phyloP scores from a whole-genome alignment of 2,888 invertebrate species.

The Diadromus collaris region DNA sequence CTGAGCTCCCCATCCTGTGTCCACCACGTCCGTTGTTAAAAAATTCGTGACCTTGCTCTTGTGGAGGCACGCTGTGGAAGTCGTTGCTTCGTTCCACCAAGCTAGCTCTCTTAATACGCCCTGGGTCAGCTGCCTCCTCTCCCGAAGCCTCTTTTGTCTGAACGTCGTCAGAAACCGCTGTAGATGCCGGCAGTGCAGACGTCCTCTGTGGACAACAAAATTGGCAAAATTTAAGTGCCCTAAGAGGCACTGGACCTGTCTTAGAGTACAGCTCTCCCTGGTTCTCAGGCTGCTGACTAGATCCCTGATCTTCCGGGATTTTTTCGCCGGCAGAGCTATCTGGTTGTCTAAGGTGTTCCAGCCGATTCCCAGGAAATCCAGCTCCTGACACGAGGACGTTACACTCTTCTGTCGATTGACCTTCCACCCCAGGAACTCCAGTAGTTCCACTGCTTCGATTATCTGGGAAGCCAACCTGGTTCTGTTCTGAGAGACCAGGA shows the following conservation, averaged over 20 bases:
- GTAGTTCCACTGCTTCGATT: constrained; percentile 30
- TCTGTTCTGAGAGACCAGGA: constrained; percentile 59
- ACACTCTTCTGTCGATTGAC: constrained; percentile 56
- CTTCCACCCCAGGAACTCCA: constrained; percentile 51
- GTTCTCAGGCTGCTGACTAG: constrained; percentile 40
- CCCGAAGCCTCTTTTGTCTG: constrained; percentile 46
- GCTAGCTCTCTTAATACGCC: constrained; percentile 41
- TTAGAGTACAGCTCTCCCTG: constrained; percentile 42
- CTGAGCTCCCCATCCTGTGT: constrained; percentile 56
- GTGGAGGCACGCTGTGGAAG: constrained; percentile 46
- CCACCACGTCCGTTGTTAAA: constrained; percentile 53
- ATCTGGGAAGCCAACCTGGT: constrained; percentile 37
- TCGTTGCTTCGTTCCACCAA: constrained; percentile 55
- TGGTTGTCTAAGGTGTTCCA: constrained; percentile 54
- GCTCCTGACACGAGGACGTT: constrained; percentile 51
- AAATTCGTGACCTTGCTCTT: constrained; percentile 49
- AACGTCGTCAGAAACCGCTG: constrained; percentile 53
- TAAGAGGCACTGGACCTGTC: constrained; percentile 57
- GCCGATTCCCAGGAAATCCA: constrained; percentile 52
- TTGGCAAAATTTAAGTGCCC: constrained; percentile 62
- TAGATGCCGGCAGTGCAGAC: constrained; percentile 62
- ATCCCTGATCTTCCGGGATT: constrained; percentile 13
- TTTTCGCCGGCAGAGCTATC: constrained; percentile 33
- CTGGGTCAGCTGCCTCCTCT: constrained; percentile 37
- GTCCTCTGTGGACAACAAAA: constrained; percentile 58